Evolutionary conservation across 1,140 invertebrate species (phyloP), one percentile per base, ranked within the genome.

Genomic region (Drosophila orosa): DNA sequence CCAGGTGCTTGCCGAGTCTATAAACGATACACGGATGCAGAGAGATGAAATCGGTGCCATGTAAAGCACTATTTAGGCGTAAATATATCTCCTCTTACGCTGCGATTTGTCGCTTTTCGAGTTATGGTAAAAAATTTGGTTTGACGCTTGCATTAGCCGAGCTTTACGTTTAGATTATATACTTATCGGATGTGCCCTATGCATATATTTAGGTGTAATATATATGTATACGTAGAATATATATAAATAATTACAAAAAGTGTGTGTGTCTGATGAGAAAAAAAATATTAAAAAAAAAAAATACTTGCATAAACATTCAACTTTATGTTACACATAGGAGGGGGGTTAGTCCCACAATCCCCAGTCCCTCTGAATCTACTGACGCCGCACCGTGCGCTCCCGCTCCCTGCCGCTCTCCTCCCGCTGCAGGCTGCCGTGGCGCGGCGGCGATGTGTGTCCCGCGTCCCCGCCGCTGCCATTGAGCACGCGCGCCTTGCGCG

Each of bases 401-500:
- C 91, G 72, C 50, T 92, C 91, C 9, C 91, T 67, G 3, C 84
- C 84, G 52, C 90, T 92, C 61, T 92, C 91, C 67, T 92, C 91
- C n/a, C 91, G 82, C 55, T 92, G 91, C 27, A 89, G 66, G 31
- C 81, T 85, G 27, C 82, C 79, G 25, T 92, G 91, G 0, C 94
- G 92, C 0, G 95, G 93, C 10, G 94, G 94, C 8, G 94, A 94
- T 33, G 92, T 93, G 27, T 89, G 73, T 1, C 83, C 84, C 19
- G 57, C 25, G 37, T 52, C 93, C 94, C 19, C 19, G 13, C 93
- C 92, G 3, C 93, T 93, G 52, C 93, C 94, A 3, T 93, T 93
- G 13, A 94, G 93, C 0, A 90, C 75, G 10, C 91, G 84, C 8
- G 91, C 87, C 76, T 95, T 95, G 66, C 95, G 94, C n/a, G 95